These are phyloP conservation scores for Kryptopterus vitreolus DNA, from an alignment of 2,797 vertebrate species.

Conservation along the genomic window DNA sequence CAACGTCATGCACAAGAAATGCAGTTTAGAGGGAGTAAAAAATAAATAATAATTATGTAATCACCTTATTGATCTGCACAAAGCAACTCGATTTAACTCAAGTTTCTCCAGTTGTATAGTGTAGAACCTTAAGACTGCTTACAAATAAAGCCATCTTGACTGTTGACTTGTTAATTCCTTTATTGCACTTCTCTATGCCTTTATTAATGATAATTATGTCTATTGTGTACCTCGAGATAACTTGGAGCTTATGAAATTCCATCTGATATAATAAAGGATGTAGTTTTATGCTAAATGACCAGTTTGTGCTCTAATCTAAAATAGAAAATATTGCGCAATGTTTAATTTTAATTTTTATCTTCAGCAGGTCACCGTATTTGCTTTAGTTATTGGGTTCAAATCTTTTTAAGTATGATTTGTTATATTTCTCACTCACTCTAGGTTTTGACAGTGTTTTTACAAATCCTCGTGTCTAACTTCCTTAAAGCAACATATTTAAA, in stretches of 20 bases:
- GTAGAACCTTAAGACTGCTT: too few relatives aligned
- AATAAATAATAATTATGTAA: neutral
- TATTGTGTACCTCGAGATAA: neutral
- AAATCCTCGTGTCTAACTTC: neutral
- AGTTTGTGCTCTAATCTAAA: too few relatives aligned
- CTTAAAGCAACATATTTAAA: neutral
- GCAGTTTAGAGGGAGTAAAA: neutral
- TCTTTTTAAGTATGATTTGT: neutral
- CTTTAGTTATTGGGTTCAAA: too few relatives aligned
- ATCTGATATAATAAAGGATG: too few relatives aligned
- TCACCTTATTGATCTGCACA: neutral
- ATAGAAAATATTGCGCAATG: neutral
- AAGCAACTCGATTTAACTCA: neutral
- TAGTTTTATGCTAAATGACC: neutral
- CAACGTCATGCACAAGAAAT: neutral
- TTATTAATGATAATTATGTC: neutral
- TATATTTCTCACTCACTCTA: neutral
- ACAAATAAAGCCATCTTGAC: too few relatives aligned
- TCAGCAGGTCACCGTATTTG: neutral
- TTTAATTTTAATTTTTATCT: neutral
- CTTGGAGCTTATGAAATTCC: neutral
- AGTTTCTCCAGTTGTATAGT: neutral
- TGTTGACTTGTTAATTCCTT: too few relatives aligned
- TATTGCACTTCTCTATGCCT: neutral
- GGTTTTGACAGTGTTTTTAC: neutral